Evolutionary conservation across 2,797 vertebrate genomes (phyloP).

Genomic region (Urosaurus nigricauda): DNA sequence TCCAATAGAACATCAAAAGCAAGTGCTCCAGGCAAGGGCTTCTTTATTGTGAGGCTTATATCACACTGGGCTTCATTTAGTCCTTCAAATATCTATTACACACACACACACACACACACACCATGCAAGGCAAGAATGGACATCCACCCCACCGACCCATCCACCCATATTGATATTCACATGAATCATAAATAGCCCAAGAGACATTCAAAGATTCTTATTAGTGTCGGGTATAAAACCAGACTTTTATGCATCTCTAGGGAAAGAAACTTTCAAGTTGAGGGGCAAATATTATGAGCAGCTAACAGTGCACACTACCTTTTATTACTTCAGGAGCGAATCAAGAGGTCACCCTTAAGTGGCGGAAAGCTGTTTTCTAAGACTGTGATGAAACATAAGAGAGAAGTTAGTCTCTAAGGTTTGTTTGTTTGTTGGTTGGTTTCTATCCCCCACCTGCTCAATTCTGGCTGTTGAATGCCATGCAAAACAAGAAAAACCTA

Average conservation of each 20-base stretch:
- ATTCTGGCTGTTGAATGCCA: background rate
- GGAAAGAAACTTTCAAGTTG: background rate
- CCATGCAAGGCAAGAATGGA: background rate
- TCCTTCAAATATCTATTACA: background rate
- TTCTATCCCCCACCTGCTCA: background rate
- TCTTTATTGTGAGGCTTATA: background rate
- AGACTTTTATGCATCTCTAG: background rate
- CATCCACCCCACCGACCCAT: background rate
- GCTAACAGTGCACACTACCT: background rate
- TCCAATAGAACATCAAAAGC: no score
- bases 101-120: no score
- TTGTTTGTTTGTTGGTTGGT: background rate
- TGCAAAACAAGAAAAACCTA: background rate
- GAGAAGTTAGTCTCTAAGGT: background rate
- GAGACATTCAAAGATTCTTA: background rate
- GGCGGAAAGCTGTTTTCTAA: background rate
- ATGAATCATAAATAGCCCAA: background rate
- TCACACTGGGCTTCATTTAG: background rate
- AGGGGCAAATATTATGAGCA: background rate
- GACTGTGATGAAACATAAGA: background rate
- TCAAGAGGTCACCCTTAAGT: background rate
- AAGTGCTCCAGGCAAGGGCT: no score
- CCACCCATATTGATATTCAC: background rate
- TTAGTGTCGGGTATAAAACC: background rate
- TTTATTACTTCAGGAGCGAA: background rate